Evolutionary conservation across 2,888 invertebrate genomes (phyloP).

Genomic region (Phalangium opilio): DNA sequence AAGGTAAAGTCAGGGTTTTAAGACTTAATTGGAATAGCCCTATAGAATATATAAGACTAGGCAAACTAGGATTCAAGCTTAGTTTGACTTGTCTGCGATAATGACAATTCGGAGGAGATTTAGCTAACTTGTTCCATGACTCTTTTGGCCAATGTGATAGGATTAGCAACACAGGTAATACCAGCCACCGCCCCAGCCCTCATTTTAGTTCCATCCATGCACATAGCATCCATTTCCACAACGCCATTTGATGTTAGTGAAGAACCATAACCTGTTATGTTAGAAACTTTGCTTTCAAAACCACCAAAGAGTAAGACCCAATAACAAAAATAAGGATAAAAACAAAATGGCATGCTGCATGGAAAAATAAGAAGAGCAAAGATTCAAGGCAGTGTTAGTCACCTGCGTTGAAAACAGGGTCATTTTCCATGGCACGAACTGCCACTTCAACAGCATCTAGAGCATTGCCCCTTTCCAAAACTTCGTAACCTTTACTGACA

Average conservation of each 20-base stretch:
- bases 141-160: constrained; percentile 55
- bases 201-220: constrained; percentile 57
- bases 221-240: constrained; percentile 72
- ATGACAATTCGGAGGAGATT: not conserved
- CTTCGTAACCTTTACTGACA: constrained; percentile 43
- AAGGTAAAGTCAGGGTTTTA: no score
- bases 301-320: no score
- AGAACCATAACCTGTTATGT: constrained; percentile 51
- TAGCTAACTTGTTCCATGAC: constrained; percentile 47
- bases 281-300: no score
- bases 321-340: no score
- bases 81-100: no score
- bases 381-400: constrained; percentile 4
- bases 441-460: constrained; percentile 66
- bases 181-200: constrained; percentile 55
- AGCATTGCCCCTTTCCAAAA: constrained; percentile 37
- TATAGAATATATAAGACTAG: not conserved
- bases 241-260: constrained; percentile 57
- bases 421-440: constrained; percentile 56
- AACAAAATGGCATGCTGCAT: not conserved
- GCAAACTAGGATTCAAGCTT: no score
- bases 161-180: constrained; percentile 55
- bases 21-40: not conserved
- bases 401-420: constrained; percentile 68
- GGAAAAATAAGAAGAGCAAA: not conserved